Evolutionary conservation across 2,113 vertebrate species (phyloP).

Genomic region (Pterocles burchelli): DNA sequence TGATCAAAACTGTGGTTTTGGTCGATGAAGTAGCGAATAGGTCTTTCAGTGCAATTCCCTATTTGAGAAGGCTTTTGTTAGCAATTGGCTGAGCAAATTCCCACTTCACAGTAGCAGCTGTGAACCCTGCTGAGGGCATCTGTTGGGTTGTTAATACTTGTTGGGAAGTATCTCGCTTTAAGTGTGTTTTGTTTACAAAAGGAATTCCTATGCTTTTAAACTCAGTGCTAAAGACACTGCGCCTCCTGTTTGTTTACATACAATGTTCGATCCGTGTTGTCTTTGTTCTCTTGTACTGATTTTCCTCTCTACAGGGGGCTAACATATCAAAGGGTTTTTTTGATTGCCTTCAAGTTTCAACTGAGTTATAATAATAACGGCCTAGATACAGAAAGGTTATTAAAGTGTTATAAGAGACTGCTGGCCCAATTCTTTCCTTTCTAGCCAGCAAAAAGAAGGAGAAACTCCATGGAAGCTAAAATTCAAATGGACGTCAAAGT

Average conservation of each 20-base stretch:
- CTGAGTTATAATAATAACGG: conserved; percentile 24
- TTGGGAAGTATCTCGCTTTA: conserved; percentile 14
- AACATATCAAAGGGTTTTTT: not conserved
- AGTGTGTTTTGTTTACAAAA: conserved; percentile 61
- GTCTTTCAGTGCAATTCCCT: not conserved
- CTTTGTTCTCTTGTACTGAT: conserved; percentile 43
- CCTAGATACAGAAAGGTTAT: conserved; percentile 22
- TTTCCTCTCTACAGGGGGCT: conserved; percentile 47
- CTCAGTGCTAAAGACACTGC: conserved; percentile 8
- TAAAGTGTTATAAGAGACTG: not conserved
- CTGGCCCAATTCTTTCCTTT: not conserved
- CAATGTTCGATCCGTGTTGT: not conserved
- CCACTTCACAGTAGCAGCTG: conserved; percentile 41
- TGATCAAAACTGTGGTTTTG: not conserved
- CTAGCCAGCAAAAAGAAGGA: not conserved
- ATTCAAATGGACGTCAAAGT: not conserved
- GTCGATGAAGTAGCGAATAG: conserved; percentile 18
- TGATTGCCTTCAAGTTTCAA: conserved; percentile 56
- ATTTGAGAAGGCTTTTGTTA: not conserved
- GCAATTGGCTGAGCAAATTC: conserved; percentile 53
- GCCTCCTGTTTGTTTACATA: conserved; percentile 60
- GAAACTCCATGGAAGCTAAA: not conserved
- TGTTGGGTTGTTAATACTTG: conserved; percentile 51
- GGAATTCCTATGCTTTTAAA: conserved; percentile 43
- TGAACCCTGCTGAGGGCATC: conserved; percentile 68